Percentiles rank a stretch among this genome's conserved stretches.
phyloP scores from a whole-genome alignment of 2,113 vertebrate species.

The Spheniscus mendiculus region DNA sequence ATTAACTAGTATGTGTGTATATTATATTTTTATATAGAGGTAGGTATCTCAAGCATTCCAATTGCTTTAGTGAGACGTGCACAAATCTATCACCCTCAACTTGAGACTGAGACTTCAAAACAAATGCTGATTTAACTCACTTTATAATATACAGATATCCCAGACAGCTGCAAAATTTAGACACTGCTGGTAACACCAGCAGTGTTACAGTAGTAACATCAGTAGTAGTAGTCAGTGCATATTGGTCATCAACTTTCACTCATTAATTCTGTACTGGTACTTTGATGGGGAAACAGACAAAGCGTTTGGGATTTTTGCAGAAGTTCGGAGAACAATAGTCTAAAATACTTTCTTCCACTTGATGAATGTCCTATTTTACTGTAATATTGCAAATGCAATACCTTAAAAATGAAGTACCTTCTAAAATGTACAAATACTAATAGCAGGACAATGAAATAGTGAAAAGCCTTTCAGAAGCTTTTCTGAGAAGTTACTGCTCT shows the following conservation, averaged over 20 bases:
- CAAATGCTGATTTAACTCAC: neutral
- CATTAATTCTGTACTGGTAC: neutral
- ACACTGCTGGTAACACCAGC: accelerated
- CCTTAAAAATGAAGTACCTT: neutral
- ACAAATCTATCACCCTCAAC: neutral
- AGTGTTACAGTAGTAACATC: too few relatives aligned
- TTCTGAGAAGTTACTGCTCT: neutral
- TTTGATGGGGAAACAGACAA: neutral
- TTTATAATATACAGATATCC: neutral
- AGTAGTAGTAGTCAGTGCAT: neutral
- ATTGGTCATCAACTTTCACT: neutral
- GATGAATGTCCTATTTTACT: neutral
- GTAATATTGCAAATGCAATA: neutral
- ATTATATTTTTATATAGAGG: neutral
- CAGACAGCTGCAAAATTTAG: neutral
- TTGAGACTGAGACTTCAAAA: neutral
- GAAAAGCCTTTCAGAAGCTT: neutral
- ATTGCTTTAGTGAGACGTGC: neutral
- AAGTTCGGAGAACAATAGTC: neutral
- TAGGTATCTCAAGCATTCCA: neutral
- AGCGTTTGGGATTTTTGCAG: neutral
- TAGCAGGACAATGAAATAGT: neutral
- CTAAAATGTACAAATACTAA: neutral
- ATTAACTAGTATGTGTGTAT: neutral
- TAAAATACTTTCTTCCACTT: neutral